phyloP scores from a whole-genome alignment of 2,888 invertebrate species.

The Leistus spinibarbis region DNA sequence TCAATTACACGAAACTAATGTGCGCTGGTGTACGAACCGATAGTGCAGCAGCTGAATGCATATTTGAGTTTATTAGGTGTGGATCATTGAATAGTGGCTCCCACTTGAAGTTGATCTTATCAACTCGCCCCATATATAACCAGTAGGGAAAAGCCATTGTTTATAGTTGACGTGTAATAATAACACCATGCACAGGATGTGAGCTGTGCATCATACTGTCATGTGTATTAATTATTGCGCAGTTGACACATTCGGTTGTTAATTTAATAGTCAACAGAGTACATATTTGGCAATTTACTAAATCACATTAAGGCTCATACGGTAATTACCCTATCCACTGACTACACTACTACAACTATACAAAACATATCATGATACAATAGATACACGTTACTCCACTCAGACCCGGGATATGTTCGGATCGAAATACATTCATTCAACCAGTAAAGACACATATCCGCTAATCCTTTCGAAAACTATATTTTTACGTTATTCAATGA shows the following conservation, averaged over 20 bases:
- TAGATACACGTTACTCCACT: neutral
- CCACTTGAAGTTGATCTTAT: slow-evolving; percentile 18
- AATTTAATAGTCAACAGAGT: slow-evolving; percentile 20
- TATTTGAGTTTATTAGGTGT: neutral
- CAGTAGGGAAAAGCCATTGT: slow-evolving; percentile 17
- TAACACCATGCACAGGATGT: neutral
- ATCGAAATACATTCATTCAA: neutral
- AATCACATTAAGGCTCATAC: slow-evolving; percentile 24
- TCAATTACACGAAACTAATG: neutral
- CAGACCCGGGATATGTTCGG: neutral
- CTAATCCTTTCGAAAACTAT: no score
- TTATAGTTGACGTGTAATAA: slow-evolving; percentile 23
- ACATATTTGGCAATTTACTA: slow-evolving; percentile 31
- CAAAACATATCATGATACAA: neutral
- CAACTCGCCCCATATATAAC: slow-evolving; percentile 6
- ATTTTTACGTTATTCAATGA: no score
- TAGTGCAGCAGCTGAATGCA: neutral
- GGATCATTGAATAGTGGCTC: neutral
- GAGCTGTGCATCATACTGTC: slow-evolving; percentile 9
- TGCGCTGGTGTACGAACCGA: neutral
- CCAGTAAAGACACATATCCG: no score
- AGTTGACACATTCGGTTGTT: slow-evolving; percentile 34
- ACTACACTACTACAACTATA: neutral
- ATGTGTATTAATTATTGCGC: slow-evolving; percentile 31
- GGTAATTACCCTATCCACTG: slow-evolving; percentile 17